Base-by-base conservation (phyloP, 2,797 vertebrate species). In the Ibycter americanus region DNA sequence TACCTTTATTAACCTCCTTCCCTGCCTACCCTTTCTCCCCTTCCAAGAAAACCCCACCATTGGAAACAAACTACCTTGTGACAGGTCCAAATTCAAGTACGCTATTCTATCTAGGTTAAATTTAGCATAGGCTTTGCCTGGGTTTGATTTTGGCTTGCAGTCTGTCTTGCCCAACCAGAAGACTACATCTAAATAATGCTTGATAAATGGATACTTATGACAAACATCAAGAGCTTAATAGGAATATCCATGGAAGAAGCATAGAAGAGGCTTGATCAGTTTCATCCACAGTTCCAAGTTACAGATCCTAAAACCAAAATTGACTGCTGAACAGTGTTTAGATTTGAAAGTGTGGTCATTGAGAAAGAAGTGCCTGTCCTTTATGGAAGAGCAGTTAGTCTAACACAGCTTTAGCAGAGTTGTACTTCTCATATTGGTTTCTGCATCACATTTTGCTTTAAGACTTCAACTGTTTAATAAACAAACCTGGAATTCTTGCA, bases 61-160 rank as follows among this genome's bases (percentile, higher is more conserved):
- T 59, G 51, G 74, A 87, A 89, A 73, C n/a, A 26, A 36, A n/a
- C 31, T 27, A 58, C 47, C 42, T 68, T 18, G 10, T 71, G 93
- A 18, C 23, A 87, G n/a, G 22, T 89, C 55, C 51, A 73, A 91
- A 84, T 73, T 62, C 36, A 83, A 80, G 23, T 38, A 71, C 0
- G 0, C 31, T 56, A 1, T 61, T 87, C 63, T 68, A 12, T 74
- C 56, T 87, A 61, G 78, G 78, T 89, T 90, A 92, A 85, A 67
- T 92, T 96, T 90, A 94, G 40, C 55, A 56, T 77, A 76, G 70
- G n/a, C 36, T 90, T 93, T 86, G 32, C 72, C 38, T 76, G 36
- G n/a, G 11, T 84, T 92, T 95, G 36, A 56, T 62, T 87, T n/a
- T 67, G 63, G 27, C 58, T 95, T 87, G 66, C 56, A 79, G 63